Base-by-base conservation (phyloP, 2,113 vertebrate genomes). In the Furnarius figulus region DNA sequence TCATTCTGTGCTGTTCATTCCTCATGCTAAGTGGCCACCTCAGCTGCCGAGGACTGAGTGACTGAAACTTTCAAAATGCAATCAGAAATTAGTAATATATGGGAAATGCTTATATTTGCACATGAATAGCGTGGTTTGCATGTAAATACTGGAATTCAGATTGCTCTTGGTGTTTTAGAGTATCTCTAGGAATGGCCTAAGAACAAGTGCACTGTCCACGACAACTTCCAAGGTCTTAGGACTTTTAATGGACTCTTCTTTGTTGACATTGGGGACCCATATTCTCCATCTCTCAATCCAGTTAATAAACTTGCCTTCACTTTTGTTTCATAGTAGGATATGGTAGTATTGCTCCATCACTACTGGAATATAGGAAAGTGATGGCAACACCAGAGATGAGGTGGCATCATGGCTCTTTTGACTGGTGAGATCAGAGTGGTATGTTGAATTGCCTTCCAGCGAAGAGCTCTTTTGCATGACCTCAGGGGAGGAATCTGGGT, bases 1-100 rank as follows among this genome's bases (percentile, higher is more conserved):
- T 87, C 10, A 2, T 21, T 89, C 61, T 56, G 25, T 82, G 24
- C 44, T 74, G 40, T 83, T 92, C 83, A 62, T 92, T 95, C 49
- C 50, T 95, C 42, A 65, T 89, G 35, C 70, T 74, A 31, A 49
- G n/a, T 78, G 91, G 68, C 67, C 91, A 75, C 72, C 61, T 89
- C 66, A 75, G 47, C 72, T 95, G 83, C 31, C 4, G 27, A 62
- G 47, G 56, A 90, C 82, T 87, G 79, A 87, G 31, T 56, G 63
- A 81, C 46, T 5, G 80, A 85, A 96, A 92, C 81, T 76, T 96
- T 92, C 28, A 65, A 95, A 95, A 92, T 93, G 63, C 39, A 85
- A 82, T 85, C 75, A 94, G 53, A 93, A 93, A 86, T 97, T 10
- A 94, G 94, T 96, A 95, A 94, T 96, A 92, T 84, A 96, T 95